Percentiles rank a stretch among this genome's conserved stretches.
Evolutionary conservation across 1,140 invertebrate species (phyloP).

Genomic region (Goniozus legneri): DNA sequence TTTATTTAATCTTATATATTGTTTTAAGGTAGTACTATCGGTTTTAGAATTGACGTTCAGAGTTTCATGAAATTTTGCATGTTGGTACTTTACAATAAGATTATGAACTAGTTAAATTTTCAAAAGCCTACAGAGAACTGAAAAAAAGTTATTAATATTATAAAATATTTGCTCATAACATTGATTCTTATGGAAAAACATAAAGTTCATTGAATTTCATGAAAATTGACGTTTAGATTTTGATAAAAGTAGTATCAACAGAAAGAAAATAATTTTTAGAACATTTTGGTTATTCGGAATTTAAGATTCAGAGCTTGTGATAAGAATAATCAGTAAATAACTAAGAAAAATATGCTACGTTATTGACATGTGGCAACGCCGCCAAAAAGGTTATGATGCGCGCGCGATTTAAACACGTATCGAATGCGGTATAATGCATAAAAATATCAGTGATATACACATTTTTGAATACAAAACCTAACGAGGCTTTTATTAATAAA

Average conservation of each 20-base stretch:
- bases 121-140: neutral
- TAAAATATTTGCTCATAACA: neutral
- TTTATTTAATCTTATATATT: too few species aligned
- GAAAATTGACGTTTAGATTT: neutral
- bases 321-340: neutral
- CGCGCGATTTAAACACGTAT: too few species aligned
- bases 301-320: neutral
- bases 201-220: neutral
- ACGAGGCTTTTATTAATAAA: neutral
- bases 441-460: neutral
- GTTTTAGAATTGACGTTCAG: neutral
- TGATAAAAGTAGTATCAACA: neutral
- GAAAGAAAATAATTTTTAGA: neutral
- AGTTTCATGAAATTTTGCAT: neutral
- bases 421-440: neutral
- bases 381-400: too few species aligned
- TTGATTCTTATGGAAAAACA: neutral
- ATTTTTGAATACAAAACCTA: neutral
- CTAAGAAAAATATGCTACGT: neutral
- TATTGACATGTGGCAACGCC: neutral
- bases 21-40: neutral
- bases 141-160: neutral
- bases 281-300: neutral
- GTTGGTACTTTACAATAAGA: neutral
- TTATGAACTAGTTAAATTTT: neutral